A percentile compares a stretch with the other conserved stretches of the same genome.
These are phyloP conservation scores for Empidonax traillii DNA, from an alignment of 2,113 vertebrate species.

Conservation along the genomic window DNA sequence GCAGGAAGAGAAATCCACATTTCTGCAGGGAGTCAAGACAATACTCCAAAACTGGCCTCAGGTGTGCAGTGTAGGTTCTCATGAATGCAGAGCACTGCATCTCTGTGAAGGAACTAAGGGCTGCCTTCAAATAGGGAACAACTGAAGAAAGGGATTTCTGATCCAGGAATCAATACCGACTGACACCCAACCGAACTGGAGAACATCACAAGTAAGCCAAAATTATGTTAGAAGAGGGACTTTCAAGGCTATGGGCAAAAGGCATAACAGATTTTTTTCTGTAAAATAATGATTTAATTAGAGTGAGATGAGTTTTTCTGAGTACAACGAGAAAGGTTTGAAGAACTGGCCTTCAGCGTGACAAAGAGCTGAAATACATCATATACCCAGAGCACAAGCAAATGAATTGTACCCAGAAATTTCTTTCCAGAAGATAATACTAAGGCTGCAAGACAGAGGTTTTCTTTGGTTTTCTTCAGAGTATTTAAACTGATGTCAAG, in stretches of 20 bases:
- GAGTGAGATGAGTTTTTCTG: not conserved
- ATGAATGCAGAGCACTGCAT: not conserved
- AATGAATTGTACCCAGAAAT: not conserved
- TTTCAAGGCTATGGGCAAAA: not conserved
- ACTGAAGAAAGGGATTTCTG: not conserved
- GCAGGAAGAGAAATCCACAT: not conserved
- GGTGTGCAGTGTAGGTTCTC: fast-evolving
- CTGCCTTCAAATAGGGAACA: not conserved
- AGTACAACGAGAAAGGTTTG: not conserved
- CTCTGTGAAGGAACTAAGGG: not conserved
- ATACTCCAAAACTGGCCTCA: not conserved
- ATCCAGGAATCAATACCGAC: not conserved
- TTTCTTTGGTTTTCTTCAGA: not conserved
- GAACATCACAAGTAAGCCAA: not conserved
- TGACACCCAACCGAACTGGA: not conserved
- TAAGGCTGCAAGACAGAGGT: not conserved
- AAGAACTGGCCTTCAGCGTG: not conserved
- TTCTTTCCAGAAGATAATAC: not conserved
- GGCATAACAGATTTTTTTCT: not conserved
- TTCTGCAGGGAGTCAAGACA: not conserved
- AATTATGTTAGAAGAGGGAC: not conserved
- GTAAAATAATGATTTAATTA: not conserved
- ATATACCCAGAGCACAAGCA: not conserved
- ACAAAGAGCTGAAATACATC: not conserved
- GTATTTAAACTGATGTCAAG: not conserved